These are phyloP conservation scores for Augochlorella aurata DNA, from an alignment of 2,888 invertebrate genomes.

Conservation along the genomic window DNA sequence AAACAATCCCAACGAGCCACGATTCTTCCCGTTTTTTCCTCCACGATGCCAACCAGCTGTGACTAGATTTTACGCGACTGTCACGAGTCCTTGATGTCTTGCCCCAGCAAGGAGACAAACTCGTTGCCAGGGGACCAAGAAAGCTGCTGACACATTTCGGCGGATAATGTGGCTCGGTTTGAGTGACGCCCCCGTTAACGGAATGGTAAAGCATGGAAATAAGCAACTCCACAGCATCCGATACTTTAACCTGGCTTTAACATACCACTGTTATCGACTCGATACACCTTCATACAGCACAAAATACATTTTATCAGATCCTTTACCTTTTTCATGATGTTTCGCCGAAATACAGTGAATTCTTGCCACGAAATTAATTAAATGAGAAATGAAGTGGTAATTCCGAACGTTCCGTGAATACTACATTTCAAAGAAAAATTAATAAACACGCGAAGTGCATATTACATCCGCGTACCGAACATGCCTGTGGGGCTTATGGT, in stretches of 20 bases:
- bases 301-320: not conserved
- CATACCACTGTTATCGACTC: slow-evolving; percentile 25
- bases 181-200: slow-evolving; percentile 54
- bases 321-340: not conserved
- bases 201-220: slow-evolving; percentile 49
- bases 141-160: slow-evolving; percentile 68
- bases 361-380: not conserved
- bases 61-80: slow-evolving; percentile 27
- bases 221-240: not conserved
- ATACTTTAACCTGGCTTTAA: slow-evolving; percentile 20
- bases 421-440: not conserved
- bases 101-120: slow-evolving; percentile 38
- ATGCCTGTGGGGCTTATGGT: not conserved
- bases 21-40: not conserved
- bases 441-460: not conserved
- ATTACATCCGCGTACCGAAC: not conserved
- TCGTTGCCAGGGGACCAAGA: slow-evolving; percentile 59
- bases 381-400: not conserved
- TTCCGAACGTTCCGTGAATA: not conserved
- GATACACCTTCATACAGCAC: not conserved
- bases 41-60: not conserved
- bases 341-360: not conserved
- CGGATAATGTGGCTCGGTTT: slow-evolving; percentile 50
- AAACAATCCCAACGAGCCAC: not conserved
- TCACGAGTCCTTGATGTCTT: slow-evolving; percentile 32